Conservation (phyloP, 2,113 vertebrate species). For the Isichthys henryi region DNA sequence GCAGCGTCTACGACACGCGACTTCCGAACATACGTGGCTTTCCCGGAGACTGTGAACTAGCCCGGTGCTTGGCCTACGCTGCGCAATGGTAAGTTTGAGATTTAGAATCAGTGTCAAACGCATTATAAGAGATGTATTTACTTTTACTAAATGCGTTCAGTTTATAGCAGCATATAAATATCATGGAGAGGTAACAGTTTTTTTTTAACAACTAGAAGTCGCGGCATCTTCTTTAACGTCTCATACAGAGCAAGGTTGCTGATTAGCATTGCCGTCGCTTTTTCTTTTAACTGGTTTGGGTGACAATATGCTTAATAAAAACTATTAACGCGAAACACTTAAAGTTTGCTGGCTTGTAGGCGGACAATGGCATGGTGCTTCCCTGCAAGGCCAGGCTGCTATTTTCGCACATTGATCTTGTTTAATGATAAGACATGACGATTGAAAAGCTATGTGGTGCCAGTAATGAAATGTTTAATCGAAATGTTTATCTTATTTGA, state of each 20-base stretch:
- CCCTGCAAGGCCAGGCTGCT: background rate
- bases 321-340: background rate
- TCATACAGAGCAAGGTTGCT: background rate
- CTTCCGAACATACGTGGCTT: slow-evolving; percentile 40
- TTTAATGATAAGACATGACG: background rate
- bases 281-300: background rate
- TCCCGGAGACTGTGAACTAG: slow-evolving; percentile 11
- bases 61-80: background rate
- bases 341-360: background rate
- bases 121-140: background rate
- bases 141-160: background rate
- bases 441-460: background rate
- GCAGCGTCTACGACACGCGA: background rate
- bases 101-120: background rate
- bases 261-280: background rate
- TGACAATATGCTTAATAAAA: background rate
- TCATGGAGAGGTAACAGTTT: background rate
- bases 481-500: background rate
- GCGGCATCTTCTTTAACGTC: background rate
- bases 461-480: background rate
- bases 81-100: slow-evolving; percentile 32
- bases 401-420: background rate
- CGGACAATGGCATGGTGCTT: background rate
- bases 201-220: background rate
- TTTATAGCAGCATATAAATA: background rate